Conservation (phyloP, 2,113 vertebrate genomes). For the Tenrec ecaudatus region DNA sequence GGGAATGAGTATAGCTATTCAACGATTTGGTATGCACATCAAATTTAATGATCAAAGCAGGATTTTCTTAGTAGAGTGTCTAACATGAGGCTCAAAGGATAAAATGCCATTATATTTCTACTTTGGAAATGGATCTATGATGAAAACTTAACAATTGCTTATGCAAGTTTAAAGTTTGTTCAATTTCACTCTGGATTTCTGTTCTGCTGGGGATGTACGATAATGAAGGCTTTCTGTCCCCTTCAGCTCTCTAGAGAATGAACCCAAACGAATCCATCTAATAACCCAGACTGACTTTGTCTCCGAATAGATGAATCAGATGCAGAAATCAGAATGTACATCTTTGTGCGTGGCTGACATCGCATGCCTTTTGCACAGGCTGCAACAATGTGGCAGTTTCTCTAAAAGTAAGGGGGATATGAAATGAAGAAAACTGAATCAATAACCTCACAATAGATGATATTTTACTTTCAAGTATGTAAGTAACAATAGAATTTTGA, state of each 20-base stretch:
- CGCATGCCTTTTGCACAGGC: constrained; percentile 17
- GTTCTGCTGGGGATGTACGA: constrained; percentile 25
- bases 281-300: constrained; percentile 49
- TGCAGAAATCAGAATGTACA: constrained; percentile 36
- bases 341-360: constrained; percentile 5
- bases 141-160: constrained; percentile 69
- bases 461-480: constrained; percentile 32
- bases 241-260: constrained; percentile 53
- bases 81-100: constrained; percentile 66
- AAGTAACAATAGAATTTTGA: constrained; percentile 9
- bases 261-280: constrained; percentile 63
- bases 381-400: constrained; percentile 9
- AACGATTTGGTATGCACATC: constrained; percentile 36
- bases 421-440: constrained; percentile 24
- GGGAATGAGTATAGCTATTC: constrained; percentile 47
- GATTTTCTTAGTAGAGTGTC: constrained; percentile 53
- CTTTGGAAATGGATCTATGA: constrained; percentile 59
- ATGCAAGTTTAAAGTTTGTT: constrained; percentile 57
- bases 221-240: constrained; percentile 53
- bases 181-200: constrained; percentile 70
- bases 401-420: constrained; percentile 6
- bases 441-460: not conserved
- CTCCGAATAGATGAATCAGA: constrained; percentile 51
- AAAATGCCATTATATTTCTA: constrained; percentile 64
- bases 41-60: constrained; percentile 75